Conservation (phyloP, 2,888 invertebrate genomes). For the Oscheius onirici region DNA sequence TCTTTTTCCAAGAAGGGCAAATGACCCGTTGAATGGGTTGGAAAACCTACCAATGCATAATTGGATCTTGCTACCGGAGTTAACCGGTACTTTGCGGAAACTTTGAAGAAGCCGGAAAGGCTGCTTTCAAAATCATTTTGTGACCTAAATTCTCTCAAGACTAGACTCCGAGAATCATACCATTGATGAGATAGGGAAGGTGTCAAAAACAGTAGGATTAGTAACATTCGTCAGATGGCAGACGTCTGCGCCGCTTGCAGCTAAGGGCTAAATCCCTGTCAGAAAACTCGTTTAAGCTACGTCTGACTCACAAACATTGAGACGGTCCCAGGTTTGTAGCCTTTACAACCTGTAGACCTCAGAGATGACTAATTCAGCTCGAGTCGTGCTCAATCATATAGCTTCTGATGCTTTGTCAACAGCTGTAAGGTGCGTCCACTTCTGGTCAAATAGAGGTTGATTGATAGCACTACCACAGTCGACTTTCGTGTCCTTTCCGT, state of each 20-base stretch:
- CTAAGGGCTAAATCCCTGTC: conserved; percentile 23
- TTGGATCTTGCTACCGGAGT: conserved; percentile 40
- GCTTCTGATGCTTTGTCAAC: conserved; percentile 6
- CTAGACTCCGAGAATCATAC: background rate
- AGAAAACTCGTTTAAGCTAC: conserved; percentile 5
- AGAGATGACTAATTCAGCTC: background rate
- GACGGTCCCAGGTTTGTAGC: conserved; percentile 17
- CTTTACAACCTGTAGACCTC: conserved; percentile 5
- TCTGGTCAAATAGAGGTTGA: conserved; percentile 26
- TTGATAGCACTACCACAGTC: conserved; percentile 11
- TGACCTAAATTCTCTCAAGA: conserved; percentile 1
- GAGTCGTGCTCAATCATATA: background rate
- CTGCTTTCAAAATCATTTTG: conserved; percentile 27
- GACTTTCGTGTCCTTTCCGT: background rate
- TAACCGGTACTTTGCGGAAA: conserved; percentile 38
- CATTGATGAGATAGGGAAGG: background rate
- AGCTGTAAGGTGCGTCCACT: conserved; percentile 18
- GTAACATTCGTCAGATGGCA: conserved; percentile 18
- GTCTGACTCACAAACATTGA: conserved; percentile 28
- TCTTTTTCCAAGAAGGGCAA: background rate
- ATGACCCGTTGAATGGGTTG: background rate
- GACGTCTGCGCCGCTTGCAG: conserved; percentile 12
- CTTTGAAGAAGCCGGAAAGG: conserved; percentile 33
- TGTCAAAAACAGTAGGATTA: background rate
- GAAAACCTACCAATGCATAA: conserved; percentile 32